A percentile compares a stretch with the other conserved stretches of the same genome.
phyloP scores from a whole-genome alignment of 2,113 vertebrate species.

The Tetrax tetrax region DNA sequence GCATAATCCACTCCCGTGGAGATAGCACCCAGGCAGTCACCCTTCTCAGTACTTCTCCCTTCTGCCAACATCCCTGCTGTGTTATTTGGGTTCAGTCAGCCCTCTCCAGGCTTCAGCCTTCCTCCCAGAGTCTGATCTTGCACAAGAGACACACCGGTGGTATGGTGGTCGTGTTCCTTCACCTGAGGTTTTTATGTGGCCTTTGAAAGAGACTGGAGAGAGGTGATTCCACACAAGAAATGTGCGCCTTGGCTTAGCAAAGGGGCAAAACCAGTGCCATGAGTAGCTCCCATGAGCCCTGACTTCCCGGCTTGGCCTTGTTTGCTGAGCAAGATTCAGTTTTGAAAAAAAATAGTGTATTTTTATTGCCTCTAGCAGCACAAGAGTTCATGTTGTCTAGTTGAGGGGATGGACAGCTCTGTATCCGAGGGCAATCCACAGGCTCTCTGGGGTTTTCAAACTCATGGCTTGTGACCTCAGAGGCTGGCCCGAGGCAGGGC shows the following conservation, averaged over 20 bases:
- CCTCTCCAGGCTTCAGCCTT: not conserved
- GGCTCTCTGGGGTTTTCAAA: not conserved
- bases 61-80: not conserved
- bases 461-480: not conserved
- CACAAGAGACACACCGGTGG: too few species aligned
- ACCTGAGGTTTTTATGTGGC: not conserved
- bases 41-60: not conserved
- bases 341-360: rapidly evolving
- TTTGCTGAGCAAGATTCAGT: not conserved
- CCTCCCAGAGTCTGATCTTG: not conserved
- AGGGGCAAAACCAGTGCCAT: not conserved
- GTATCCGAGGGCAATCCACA: too few species aligned
- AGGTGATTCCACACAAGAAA: not conserved
- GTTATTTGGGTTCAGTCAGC: not conserved
- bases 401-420: not conserved
- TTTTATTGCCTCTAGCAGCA: not conserved
- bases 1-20: not conserved
- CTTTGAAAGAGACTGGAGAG: not conserved
- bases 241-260: not conserved
- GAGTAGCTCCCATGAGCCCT: not conserved
- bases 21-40: not conserved
- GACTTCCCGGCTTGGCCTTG: not conserved
- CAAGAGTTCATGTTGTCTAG: not conserved
- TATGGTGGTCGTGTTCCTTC: not conserved
- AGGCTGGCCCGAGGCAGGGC: not conserved